phyloP scores from a whole-genome alignment of 2,797 vertebrate genomes.

The Gobionotothen gibberifrons region DNA sequence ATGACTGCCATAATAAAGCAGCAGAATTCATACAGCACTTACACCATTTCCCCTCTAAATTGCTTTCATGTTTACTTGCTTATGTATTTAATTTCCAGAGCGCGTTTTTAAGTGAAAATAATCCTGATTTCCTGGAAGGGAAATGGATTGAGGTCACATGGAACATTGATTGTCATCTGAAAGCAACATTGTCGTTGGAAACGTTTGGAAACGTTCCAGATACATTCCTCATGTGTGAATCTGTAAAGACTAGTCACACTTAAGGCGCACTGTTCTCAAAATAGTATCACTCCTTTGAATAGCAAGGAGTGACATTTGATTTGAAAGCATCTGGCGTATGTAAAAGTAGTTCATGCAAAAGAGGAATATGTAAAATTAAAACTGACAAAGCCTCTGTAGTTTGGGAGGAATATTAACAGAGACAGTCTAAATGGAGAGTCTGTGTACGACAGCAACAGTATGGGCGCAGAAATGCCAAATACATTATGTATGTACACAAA shows the following conservation, averaged over 20 bases:
- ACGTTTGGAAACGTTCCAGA: conserved; percentile 54
- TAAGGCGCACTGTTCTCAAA: conserved; percentile 30
- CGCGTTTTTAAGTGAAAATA: conserved; percentile 71
- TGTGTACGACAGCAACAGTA: conserved; percentile 66
- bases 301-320: conserved; percentile 49
- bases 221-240: conserved; percentile 50
- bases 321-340: conserved; percentile 58
- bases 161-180: conserved; percentile 64
- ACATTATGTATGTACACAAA: conserved; percentile 58
- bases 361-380: conserved; percentile 71
- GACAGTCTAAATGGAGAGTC: conserved; percentile 70
- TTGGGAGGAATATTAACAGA: conserved; percentile 64
- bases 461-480: conserved; percentile 65
- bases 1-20: conserved; percentile 74
- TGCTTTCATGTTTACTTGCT: conserved; percentile 72
- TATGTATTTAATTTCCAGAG: conserved; percentile 68
- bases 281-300: conserved; percentile 32
- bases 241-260: conserved; percentile 48
- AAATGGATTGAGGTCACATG: conserved; percentile 60
- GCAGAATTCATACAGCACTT: conserved; percentile 64
- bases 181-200: conserved; percentile 39
- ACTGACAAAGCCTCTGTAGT: conserved; percentile 70
- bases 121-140: conserved; percentile 63
- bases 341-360: conserved; percentile 59
- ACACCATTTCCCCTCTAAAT: conserved; percentile 55